Conservation (phyloP, 2,888 invertebrate genomes). For the Campopleginae sp. region DNA sequence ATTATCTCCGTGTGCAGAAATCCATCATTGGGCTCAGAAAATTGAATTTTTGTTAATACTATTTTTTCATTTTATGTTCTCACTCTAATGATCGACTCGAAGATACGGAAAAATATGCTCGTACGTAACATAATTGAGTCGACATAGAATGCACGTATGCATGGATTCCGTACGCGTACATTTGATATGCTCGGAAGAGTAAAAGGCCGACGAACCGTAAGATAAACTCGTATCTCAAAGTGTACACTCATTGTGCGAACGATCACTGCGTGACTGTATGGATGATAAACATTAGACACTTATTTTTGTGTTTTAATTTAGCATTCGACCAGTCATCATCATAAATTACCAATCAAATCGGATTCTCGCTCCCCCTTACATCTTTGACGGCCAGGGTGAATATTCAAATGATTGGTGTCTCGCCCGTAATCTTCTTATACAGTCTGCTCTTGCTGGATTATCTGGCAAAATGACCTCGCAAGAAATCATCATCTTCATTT, state of each 20-base stretch:
- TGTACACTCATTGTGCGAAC: background rate
- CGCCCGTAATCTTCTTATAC: slow-evolving; percentile 50
- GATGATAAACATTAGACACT: slow-evolving; percentile 18
- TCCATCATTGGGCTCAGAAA: background rate
- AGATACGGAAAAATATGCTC: background rate
- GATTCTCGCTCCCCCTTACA: background rate
- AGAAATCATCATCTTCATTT: background rate
- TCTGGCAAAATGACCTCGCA: slow-evolving; percentile 8
- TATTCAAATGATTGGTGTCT: slow-evolving; percentile 32
- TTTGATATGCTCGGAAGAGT: background rate
- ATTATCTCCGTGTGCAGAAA: background rate
- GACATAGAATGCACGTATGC: background rate
- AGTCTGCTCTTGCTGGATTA: slow-evolving; percentile 27
- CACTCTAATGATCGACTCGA: background rate
- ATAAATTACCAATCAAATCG: background rate
- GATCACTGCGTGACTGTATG: slow-evolving; percentile 2
- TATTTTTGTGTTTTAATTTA: background rate
- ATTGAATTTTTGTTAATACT: background rate
- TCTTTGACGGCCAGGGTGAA: slow-evolving; percentile 31
- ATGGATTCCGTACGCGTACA: background rate
- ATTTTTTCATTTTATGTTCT: background rate
- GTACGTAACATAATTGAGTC: background rate
- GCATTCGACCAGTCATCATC: background rate
- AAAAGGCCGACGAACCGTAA: slow-evolving; percentile 26
- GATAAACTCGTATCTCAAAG: slow-evolving; percentile 37